Evolutionary conservation across 2,888 invertebrate genomes (phyloP).

Genomic region (Heliconius erato): DNA sequence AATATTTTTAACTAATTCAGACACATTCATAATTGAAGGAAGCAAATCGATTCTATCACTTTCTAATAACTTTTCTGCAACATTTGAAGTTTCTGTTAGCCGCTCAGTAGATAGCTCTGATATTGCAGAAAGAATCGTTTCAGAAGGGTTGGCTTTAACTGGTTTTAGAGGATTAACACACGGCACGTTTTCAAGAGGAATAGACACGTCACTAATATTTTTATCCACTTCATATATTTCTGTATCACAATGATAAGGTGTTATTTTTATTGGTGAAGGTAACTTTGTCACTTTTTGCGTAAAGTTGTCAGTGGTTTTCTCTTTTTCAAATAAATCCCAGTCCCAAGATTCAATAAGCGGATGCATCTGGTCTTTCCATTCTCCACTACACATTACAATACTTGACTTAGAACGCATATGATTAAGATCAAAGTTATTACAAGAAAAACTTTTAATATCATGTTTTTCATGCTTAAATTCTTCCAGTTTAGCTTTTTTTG

Average conservation of each 20-base stretch:
- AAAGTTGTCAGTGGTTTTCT: slow-evolving; percentile 79
- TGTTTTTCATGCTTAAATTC: slow-evolving; percentile 79
- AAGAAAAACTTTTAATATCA: slow-evolving; percentile 79
- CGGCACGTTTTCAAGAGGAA: slow-evolving; percentile 87
- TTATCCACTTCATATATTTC: slow-evolving; percentile 82
- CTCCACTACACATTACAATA: slow-evolving; percentile 80
- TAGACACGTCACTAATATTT: slow-evolving; percentile 82
- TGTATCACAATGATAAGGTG: slow-evolving; percentile 81
- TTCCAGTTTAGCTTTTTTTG: slow-evolving; percentile 79
- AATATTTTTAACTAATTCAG: slow-evolving; percentile 87
- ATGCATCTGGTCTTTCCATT: slow-evolving; percentile 88
- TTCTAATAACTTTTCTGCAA: slow-evolving; percentile 85
- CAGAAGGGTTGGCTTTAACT: slow-evolving; percentile 81
- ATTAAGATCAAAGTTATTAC: slow-evolving; percentile 80
- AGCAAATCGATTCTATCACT: slow-evolving; percentile 85
- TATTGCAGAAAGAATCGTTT: slow-evolving; percentile 77
- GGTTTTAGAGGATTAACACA: slow-evolving; percentile 87
- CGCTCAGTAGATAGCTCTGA: slow-evolving; percentile 85
- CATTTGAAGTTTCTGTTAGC: slow-evolving; percentile 86
- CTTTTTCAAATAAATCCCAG: slow-evolving; percentile 88
- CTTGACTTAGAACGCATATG: slow-evolving; percentile 83
- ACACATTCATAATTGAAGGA: slow-evolving; percentile 88
- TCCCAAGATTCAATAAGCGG: slow-evolving; percentile 88
- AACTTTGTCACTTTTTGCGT: slow-evolving; percentile 77
- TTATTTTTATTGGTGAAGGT: slow-evolving; percentile 81